Base-by-base conservation (phyloP, 2,888 invertebrate genomes). In the Tipula vernalis region DNA sequence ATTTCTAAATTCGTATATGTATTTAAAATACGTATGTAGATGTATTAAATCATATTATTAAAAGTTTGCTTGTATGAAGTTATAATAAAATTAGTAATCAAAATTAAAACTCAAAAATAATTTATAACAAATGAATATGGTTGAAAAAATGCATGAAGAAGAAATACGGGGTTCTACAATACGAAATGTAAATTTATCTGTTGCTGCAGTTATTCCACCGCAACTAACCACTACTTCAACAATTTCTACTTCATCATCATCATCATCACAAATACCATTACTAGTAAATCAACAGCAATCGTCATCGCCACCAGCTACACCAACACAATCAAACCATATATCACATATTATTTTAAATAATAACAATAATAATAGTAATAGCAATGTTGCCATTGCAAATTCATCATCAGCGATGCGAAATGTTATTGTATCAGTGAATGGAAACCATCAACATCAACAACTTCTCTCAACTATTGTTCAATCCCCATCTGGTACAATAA, bases 231-330 rank as follows among this genome's bases (percentile, higher is more conserved):
- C 13, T 36, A 84, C 84, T 39, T 8, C 84, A 84, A 15, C 84
- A 71, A 71, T 71, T 28, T 71, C 71, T 71, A 71, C 71, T 28
- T 71, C 71, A 71, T 28, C 71, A 71, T 71, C 71, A 71, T 71
- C 71, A 71, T 71, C 71, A 71, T 71, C 71, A 71, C 71, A 71
- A 36, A 13, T 84, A 84, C 84, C 84, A 84, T 2, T 41, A 84
- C 8, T 84, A 39, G 5, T 84, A 84, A 36, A 84, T 36, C 84
- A 84, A 84, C 84, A 84, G 10, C 36, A 36, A n/a, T 84, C 84
- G 84, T 84, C 84, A 84, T 84, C 83, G 28, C 83, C 87, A 86
- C 86, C 87, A 44, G 86, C 86, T 84, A 86, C 87, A 83, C 86
- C 86, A 51, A 57, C 87, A 15, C 86, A 86, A 85, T 36, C 85